Base-by-base conservation (phyloP, 2,113 vertebrate genomes). In the Neoarius graeffei region DNA sequence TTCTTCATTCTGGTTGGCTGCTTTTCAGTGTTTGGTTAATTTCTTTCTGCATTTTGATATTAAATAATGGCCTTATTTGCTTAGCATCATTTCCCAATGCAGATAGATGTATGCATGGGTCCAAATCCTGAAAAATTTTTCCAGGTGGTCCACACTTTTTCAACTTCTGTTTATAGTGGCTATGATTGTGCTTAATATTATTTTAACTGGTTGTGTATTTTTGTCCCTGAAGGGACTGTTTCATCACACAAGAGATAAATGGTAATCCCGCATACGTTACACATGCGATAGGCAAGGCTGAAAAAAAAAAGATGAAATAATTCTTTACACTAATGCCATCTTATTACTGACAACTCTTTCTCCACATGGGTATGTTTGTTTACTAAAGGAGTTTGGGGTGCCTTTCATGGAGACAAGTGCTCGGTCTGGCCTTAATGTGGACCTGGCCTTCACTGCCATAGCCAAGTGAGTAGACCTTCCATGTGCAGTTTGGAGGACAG, bases 341-440 rank as follows among this genome's bases (percentile, higher is more conserved):
- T 15, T 20, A 73, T 69, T 14, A 69, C 27, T 30, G 66, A 30
- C n/a, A 69, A 15, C 66, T 30, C 11, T 27, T 1, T 67, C 13
- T 1, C 14, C 56, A 6, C 25, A 13, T 30, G 19, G 27, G 30
- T 54, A 4, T 52, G 7, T 54, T 42, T 83, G 59, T 54, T 4
- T 84, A 8, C 84, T 91, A 27, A 93, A 99, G 98, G 98, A 98
- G 86, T 99, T 97, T 0, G 97, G 97, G 0, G 96, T 99, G 76
- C 97, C 98, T 81, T 99, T 98, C 89, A 98, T 99, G 98, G 98
- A 99, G 94, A 99, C 98, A 74, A 99, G 98, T 0, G 97, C 98
- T 69, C 98, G 96, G 93, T 97, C 95, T 0, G 97, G 98, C 86
- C 94, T 99, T 91, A 99, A 99, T 0, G 98, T 99, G 64, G 98